Conservation (phyloP, 2,888 invertebrate species). For the Acronicta psi region DNA sequence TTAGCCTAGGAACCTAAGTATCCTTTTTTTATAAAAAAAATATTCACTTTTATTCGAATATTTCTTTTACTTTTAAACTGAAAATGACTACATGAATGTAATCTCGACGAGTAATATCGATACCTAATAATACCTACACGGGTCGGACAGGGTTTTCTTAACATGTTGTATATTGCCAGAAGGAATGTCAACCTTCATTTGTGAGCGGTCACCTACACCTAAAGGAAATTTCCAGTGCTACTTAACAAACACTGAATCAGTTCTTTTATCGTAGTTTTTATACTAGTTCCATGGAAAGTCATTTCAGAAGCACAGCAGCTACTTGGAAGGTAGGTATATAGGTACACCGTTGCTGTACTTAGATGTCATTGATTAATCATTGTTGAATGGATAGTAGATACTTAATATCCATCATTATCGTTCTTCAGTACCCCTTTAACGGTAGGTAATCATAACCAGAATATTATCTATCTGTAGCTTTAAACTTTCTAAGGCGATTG, state of each 20-base stretch:
- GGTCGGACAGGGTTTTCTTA: too few relatives aligned
- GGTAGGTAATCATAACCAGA: neutral
- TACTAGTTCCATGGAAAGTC: neutral
- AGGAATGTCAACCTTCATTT: neutral
- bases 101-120: too few relatives aligned
- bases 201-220: neutral
- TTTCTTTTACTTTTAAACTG: too few relatives aligned
- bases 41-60: too few relatives aligned
- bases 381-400: too few relatives aligned
- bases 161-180: too few relatives aligned
- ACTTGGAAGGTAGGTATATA: too few relatives aligned
- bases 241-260: constrained; percentile 1
- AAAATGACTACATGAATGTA: too few relatives aligned
- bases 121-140: too few relatives aligned
- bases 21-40: too few relatives aligned
- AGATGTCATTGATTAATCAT: neutral
- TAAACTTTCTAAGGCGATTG: too few relatives aligned
- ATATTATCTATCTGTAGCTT: neutral
- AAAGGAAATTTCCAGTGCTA: neutral
- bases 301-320: neutral
- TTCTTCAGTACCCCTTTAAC: constrained; percentile 1
- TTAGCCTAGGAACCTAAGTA: too few relatives aligned
- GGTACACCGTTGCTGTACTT: neutral
- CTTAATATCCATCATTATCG: neutral
- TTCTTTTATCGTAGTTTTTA: neutral